These are phyloP conservation scores for Adelphocoris suturalis DNA, from an alignment of 2,888 invertebrate genomes.

Conservation along the genomic window DNA sequence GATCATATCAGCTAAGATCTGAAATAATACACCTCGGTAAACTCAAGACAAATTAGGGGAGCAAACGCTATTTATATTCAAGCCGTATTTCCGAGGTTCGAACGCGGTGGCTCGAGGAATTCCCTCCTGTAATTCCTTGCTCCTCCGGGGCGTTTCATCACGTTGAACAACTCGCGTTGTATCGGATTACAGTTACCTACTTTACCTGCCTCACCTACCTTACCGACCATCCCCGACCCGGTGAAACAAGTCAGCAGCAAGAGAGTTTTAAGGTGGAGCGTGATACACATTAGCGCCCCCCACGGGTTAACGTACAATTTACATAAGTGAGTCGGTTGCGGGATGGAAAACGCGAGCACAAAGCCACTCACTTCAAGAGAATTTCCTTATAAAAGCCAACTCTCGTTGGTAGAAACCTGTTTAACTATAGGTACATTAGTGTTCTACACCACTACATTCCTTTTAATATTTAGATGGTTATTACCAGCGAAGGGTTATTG, in stretches of 20 bases:
- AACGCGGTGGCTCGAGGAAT: neutral
- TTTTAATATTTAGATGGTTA: no score
- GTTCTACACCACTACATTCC: no score
- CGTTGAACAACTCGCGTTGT: neutral
- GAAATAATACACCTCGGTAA: neutral
- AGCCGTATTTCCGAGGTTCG: neutral
- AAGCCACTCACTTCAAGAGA: neutral
- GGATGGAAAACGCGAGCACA: conserved; percentile 20
- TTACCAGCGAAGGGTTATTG: no score
- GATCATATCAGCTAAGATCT: no score
- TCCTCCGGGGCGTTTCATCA: neutral
- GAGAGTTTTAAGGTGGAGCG: conserved; percentile 29
- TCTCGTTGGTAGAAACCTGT: no score
- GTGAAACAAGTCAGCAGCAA: conserved; percentile 20
- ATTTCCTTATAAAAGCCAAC: conserved; percentile 19
- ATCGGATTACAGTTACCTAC: conserved; percentile 14
- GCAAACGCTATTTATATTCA: conserved; percentile 11
- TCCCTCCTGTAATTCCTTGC: conserved; percentile 1
- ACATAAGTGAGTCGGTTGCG: conserved; percentile 36
- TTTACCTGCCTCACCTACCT: no score
- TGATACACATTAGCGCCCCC: conserved; percentile 36
- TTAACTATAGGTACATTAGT: no score
- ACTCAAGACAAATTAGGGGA: neutral
- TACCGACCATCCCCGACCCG: neutral
- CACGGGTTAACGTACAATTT: conserved; percentile 4